Evolutionary conservation across 2,888 invertebrate genomes (phyloP), one percentile per base, ranked within the genome.

Genomic region (Melinaea marsaeus): DNA sequence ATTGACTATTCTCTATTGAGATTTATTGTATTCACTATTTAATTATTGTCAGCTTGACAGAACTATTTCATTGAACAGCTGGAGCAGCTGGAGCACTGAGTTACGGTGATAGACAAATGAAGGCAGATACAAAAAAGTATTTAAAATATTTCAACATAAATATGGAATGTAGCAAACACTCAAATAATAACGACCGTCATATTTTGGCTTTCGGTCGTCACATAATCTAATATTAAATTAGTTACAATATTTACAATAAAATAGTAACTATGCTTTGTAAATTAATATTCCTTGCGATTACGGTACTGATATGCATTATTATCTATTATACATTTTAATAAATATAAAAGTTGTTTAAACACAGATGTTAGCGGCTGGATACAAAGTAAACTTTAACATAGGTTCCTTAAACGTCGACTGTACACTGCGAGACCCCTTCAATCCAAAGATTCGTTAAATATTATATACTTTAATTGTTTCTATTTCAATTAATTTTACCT

Each of bases 331-430:
- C 77, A 80, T 79, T 79, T 79, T 84, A 86, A 88, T 80, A 80
- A 89, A 90, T 90, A 90, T 90, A 90, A 90, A 90, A 90, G 90
- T 90, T 90, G 90, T 90, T 90, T 90, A 90, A 90, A 89, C 84
- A 89, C 87, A 88, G 84, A 84, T 80, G 78, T 74, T 83, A 86
- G 88, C 86, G 80, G 88, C 85, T 83, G 88, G 85, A 86, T 85
- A 88, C 81, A 88, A 88, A 86, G 85, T 77, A 85, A 83, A 81
- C 75, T 79, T 84, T 85, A 80, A 77, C 79, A 81, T 84, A 84
- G 85, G 84, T 86, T 83, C 84, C 85, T 84, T 86, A 84, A 79
- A 85, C 77, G 80, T 81, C 84, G 84, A 87, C 86, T 83, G 83
- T 86, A 87, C 88, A 87, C 80, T 83, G 87, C 85, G 81, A 83